A percentile compares a stretch with the other conserved stretches of the same genome.
phyloP scores from a whole-genome alignment of 2,797 vertebrate genomes.

The Microctenopoma stevenorrisi region DNA sequence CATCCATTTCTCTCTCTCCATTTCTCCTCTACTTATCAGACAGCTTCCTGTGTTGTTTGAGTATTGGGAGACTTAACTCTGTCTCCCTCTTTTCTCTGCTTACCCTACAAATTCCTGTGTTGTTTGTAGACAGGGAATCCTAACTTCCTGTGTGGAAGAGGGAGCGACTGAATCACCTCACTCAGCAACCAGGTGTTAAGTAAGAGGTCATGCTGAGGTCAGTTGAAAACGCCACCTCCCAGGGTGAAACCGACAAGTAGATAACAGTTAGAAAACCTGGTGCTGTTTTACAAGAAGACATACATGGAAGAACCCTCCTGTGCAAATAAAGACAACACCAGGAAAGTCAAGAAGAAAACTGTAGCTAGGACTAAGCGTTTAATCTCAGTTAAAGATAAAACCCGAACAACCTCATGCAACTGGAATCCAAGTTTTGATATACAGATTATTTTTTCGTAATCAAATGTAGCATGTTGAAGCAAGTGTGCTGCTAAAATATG shows the following conservation, averaged over 20 bases:
- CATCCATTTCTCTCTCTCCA: conserved; percentile 43
- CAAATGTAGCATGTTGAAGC: too few relatives aligned
- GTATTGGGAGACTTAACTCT: conserved; percentile 48
- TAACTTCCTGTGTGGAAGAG: conserved; percentile 60
- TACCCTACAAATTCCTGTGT: conserved; percentile 55
- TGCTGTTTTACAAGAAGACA: conserved; percentile 15
- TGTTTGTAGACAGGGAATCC: conserved; percentile 59
- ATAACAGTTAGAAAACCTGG: conserved; percentile 15
- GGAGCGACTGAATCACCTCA: conserved; percentile 49
- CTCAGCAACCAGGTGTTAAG: conserved; percentile 60
- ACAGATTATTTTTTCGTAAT: too few relatives aligned
- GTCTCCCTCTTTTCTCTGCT: conserved; percentile 34
- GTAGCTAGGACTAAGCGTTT: neutral
- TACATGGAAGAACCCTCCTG: neutral
- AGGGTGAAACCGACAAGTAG: conserved; percentile 35
- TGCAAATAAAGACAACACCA: neutral
- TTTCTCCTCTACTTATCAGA: conserved; percentile 49
- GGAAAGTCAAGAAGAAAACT: conserved; percentile 4
- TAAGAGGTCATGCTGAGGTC: conserved; percentile 56
- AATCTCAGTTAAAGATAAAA: conserved; percentile 3
- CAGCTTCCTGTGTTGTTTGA: conserved; percentile 65
- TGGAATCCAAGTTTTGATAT: neutral
- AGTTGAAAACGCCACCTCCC: conserved; percentile 45
- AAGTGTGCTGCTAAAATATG: too few relatives aligned
- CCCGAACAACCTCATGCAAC: neutral